Conservation (phyloP, 2,797 vertebrate species). For the Takifugu rubripes region DNA sequence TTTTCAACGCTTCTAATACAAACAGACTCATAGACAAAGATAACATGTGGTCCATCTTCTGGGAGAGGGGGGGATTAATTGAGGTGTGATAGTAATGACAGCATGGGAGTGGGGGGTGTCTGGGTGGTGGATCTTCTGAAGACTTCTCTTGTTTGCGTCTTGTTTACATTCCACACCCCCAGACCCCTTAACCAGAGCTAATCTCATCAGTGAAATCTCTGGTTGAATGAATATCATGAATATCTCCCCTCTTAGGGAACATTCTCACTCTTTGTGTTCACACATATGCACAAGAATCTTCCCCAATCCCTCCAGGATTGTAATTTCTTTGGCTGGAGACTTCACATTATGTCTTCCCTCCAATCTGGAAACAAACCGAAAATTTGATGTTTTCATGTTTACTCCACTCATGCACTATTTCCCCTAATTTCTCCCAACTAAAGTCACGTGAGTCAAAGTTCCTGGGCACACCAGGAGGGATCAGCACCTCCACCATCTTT, state of each 20-base stretch:
- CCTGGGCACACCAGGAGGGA: neutral
- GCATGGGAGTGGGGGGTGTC: neutral
- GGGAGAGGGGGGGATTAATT: slow-evolving; percentile 4
- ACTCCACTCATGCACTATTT: no score
- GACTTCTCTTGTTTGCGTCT: slow-evolving; percentile 34
- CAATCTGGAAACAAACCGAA: slow-evolving; percentile 15
- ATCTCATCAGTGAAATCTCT: slow-evolving; percentile 62
- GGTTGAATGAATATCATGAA: slow-evolving; percentile 71
- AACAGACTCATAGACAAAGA: no score
- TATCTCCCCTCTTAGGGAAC: slow-evolving; percentile 54
- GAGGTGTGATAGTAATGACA: slow-evolving; percentile 16
- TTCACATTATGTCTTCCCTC: slow-evolving; percentile 4
- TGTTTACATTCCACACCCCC: slow-evolving; percentile 64
- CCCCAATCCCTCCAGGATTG: neutral
- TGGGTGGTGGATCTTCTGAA: slow-evolving; percentile 23
- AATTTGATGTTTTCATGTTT: neutral
- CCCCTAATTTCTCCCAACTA: slow-evolving; percentile 11
- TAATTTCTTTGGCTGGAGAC: slow-evolving; percentile 4
- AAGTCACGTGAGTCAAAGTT: slow-evolving; percentile 24
- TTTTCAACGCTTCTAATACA: no score
- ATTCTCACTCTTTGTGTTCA: slow-evolving; percentile 30
- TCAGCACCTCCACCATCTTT: slow-evolving; percentile 31
- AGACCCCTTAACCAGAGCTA: slow-evolving; percentile 50
- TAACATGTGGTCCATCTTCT: no score
- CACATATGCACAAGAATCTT: slow-evolving; percentile 9